Evolutionary conservation across 2,888 invertebrate species (phyloP), one percentile per base, ranked within the genome.

Genomic region (Sinhomidia bicolor): DNA sequence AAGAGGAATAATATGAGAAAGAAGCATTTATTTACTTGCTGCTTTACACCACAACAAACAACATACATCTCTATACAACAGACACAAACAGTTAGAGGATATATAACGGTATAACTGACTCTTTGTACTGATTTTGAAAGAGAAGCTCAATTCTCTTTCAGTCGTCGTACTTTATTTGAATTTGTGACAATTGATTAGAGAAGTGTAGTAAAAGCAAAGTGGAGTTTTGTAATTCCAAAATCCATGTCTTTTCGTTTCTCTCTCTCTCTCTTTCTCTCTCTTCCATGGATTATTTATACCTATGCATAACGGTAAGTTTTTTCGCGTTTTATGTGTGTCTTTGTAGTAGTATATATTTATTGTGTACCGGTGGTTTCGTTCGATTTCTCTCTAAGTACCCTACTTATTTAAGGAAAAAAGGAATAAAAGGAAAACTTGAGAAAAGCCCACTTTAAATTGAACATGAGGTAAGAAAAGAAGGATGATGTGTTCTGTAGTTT

Each of bases 121-220:
- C 68, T 68, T 68, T 17, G 26, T 20, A 17, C 20, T 68, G 36
- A 68, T 68, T 68, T 20, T n/a, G 0, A 32, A 68, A 41, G 14
- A n/a, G 9, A 36, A 41, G 68, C 12, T 36, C 9, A 41, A 14
- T n/a, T 10, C 17, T 5, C 68, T 36, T 68, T 65, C 65, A 32
- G 7, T 68, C 9, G 17, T 68, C n/a, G 32, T 36, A 7, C 29
- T 68, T 65, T 36, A 17, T 9, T 32, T 68, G 68, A 36, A 68
- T 41, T 62, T 36, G 36, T 68, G 68, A 68, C 68, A 41, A 68
- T 68, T 68, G 68, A 41, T 4, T 41, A 68, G 20, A 14, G 29
- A 65, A 12, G 9, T 10, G 62, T 14, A 62, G 62, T 68, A 68
- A 68, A 68, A 68, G 17, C 1, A 68, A 36, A 36, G 7, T 29